A percentile compares a stretch with the other conserved stretches of the same genome.
phyloP scores from a whole-genome alignment of 2,797 vertebrate species.

The Scleropages formosus region DNA sequence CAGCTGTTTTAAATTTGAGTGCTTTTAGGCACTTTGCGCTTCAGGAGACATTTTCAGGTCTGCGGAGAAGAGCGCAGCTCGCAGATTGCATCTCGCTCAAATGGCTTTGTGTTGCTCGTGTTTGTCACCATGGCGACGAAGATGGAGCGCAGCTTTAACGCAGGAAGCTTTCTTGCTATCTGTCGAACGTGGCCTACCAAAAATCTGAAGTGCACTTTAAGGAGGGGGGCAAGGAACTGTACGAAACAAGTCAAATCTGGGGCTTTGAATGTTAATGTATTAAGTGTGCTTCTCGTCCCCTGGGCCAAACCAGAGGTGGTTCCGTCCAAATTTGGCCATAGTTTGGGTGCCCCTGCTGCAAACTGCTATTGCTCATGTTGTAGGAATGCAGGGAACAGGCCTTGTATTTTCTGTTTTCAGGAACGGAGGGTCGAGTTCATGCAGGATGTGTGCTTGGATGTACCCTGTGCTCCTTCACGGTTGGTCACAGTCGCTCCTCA shows the following conservation, averaged over 20 bases:
- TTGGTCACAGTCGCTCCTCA: no score
- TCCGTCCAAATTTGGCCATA: constrained; percentile 18
- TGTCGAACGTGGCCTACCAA: neutral
- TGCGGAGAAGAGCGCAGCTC: neutral
- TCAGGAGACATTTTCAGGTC: neutral
- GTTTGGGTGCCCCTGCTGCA: constrained; percentile 1
- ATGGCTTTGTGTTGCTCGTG: constrained; percentile 17
- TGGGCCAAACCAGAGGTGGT: neutral
- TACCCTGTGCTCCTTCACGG: no score
- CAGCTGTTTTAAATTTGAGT: constrained; percentile 8
- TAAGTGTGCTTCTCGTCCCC: neutral
- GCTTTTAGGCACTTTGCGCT: neutral
- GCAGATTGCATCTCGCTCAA: constrained; percentile 11
- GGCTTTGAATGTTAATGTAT: neutral
- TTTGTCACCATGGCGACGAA: constrained; percentile 1
- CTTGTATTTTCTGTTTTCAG: constrained; percentile 22
- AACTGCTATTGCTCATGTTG: constrained; percentile 15
- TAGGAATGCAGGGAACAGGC: constrained; percentile 13
- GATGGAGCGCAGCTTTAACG: neutral
- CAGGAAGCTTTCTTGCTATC: constrained; percentile 7
- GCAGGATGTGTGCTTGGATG: constrained; percentile 14
- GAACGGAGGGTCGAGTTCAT: neutral
- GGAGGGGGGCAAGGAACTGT: neutral
- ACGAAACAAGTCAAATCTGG: neutral
- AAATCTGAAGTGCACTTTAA: neutral